phyloP scores from a whole-genome alignment of 2,113 vertebrate genomes.

The human region GRCh38 chr2:136784001-136784500 shows the following conservation, averaged over 20 bases:
- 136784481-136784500: constrained; percentile 39
- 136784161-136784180: constrained; percentile 62
- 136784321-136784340: constrained; percentile 69
- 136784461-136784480: neutral
- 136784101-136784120: constrained; percentile 63
- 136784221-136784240: constrained; percentile 82
- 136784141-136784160: constrained; percentile 54
- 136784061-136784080: constrained; percentile 44
- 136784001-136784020: constrained; percentile 46
- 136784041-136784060: constrained; percentile 54
- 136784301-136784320: constrained; percentile 70
- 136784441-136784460: constrained; percentile 36
- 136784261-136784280: constrained; percentile 81
- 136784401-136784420: neutral
- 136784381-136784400: constrained; percentile 17
- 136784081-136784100: constrained; percentile 58
- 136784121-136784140: constrained; percentile 64
- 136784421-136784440: constrained; percentile 33
- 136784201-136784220: constrained; percentile 79
- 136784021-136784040: neutral
- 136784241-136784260: constrained; percentile 84
- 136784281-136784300: constrained; percentile 76
- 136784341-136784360: constrained; percentile 69
- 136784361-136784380: constrained; percentile 58
- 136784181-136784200: constrained; percentile 69